Evolutionary conservation across 2,797 vertebrate genomes (phyloP).

Genomic region (Sylvia borin): DNA sequence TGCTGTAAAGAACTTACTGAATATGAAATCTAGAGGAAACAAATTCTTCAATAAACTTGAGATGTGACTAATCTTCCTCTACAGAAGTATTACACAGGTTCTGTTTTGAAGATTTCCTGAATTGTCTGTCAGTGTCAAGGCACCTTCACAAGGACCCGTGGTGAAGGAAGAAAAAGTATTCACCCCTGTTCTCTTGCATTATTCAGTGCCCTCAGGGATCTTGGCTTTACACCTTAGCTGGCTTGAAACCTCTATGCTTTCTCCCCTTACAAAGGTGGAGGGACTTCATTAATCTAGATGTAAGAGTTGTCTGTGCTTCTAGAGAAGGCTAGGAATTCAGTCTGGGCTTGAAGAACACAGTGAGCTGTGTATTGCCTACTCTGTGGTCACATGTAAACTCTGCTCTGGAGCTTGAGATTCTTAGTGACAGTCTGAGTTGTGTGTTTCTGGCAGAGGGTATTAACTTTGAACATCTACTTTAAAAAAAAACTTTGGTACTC

Average conservation of each 20-base stretch:
- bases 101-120: not conserved
- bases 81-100: not conserved
- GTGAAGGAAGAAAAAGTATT: not conserved
- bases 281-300: not conserved
- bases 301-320: not conserved
- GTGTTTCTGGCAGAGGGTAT: not conserved
- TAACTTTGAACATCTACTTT: not conserved
- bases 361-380: not conserved
- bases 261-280: not conserved
- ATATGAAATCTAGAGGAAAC: not conserved
- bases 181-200: not conserved
- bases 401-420: not conserved
- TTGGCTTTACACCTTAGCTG: not conserved
- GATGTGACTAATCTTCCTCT: not conserved
- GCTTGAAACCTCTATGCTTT: not conserved
- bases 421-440: not conserved
- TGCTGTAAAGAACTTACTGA: rapidly evolving
- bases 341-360: not conserved
- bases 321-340: not conserved
- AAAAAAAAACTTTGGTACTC: not conserved
- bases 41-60: not conserved
- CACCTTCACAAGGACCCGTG: rapidly evolving
- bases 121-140: not conserved
- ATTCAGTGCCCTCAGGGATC: not conserved
- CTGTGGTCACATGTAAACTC: not conserved